Percentiles rank a stretch among this genome's conserved stretches.
phyloP scores from a whole-genome alignment of 2,113 vertebrate species.

The Riparia riparia region DNA sequence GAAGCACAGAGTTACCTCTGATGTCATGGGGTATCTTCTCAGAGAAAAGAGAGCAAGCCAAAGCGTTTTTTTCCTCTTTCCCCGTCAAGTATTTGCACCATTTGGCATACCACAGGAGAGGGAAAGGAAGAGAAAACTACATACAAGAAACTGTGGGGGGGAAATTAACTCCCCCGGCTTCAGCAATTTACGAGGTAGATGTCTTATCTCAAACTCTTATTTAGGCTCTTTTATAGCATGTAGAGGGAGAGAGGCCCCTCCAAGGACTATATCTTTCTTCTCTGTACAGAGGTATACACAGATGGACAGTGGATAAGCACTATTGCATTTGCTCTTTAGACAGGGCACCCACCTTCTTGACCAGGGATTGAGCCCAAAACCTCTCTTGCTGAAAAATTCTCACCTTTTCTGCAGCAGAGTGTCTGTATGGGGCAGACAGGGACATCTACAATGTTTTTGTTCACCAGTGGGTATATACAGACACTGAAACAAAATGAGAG shows the following conservation, averaged over 20 bases:
- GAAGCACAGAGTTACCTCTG: neutral
- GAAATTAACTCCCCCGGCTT: neutral
- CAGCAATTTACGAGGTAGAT: neutral
- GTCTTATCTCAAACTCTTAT: neutral
- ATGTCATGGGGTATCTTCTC: neutral
- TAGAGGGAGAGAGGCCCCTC: neutral
- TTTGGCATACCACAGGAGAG: neutral
- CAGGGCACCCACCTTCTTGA: neutral
- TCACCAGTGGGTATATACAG: neutral
- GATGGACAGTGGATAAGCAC: neutral
- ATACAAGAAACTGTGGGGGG: fast-evolving
- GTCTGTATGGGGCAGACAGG: neutral
- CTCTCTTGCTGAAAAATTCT: neutral
- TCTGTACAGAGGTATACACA: neutral
- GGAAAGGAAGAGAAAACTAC: neutral
- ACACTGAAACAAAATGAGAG: neutral
- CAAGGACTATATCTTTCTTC: neutral
- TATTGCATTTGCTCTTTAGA: neutral
- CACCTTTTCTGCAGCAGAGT: neutral
- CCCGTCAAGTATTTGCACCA: neutral
- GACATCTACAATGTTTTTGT: neutral
- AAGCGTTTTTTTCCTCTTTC: neutral
- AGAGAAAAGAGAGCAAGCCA: neutral
- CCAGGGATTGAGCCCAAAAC: neutral
- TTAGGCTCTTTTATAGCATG: neutral